Evolutionary conservation across 2,888 invertebrate species (phyloP), one percentile per base, ranked within the genome.

Genomic region (Drosophila nigricruria): DNA sequence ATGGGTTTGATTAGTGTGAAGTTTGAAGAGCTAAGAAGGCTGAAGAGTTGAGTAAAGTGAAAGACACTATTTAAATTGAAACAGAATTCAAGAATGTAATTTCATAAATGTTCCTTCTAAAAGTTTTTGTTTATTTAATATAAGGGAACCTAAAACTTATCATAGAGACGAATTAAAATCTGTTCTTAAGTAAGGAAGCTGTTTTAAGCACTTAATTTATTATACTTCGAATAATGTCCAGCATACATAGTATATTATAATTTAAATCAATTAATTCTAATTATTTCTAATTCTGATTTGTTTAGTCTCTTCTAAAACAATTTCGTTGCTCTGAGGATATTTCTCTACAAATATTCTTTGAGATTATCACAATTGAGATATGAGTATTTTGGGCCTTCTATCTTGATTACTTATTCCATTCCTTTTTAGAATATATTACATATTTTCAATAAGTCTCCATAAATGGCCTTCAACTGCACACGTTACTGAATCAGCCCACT

Each of bases 401-500:
- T 5, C 20, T 20, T 12, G 20, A 20, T 42, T 42, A 20, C 3
- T 3, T 38, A n/a, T n/a, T n/a, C n/a, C n/a, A 14, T 34, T 14
- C 14, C 16, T 40, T 3, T 27, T 9, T 12, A 18, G 14, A 27
- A 52, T 50, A 12, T n/a, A 12, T 47, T 67, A 23, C 9, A 59
- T 30, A 42, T 23, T 40, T 18, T 47, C 30, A 59, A 49, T 40
- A 38, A 20, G 30, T 38, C 49, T 18, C 14, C 12, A 10, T n/a
- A n/a, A 54, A 30, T 56, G 43, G 53, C 16, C 18, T n/a, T 27
- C 42, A 30, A 53, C 25, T 50, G 20, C 49, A 43, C 12, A 18
- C 36, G 60, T 43, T 12, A 34, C 43, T 36, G 30, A 49, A 42
- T 42, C 20, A 18, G 14, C n/a, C 32, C 30, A 49, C 38, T 57